phyloP scores from a whole-genome alignment of 2,113 vertebrate genomes.

The Promerops cafer region DNA sequence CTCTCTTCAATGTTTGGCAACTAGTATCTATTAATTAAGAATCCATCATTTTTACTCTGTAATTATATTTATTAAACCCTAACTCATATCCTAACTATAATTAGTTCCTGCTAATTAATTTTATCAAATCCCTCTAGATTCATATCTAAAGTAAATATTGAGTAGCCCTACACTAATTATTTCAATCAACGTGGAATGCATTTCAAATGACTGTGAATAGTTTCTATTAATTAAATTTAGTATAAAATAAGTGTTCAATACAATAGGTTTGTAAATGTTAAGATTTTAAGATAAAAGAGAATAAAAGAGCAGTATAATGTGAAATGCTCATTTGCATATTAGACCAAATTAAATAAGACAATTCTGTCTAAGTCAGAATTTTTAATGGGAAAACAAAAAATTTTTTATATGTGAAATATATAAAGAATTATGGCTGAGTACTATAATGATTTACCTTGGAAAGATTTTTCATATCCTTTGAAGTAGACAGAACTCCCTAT shows the following conservation, averaged over 20 bases:
- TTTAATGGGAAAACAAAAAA: neutral
- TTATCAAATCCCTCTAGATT: constrained; percentile 80
- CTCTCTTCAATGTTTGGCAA: constrained; percentile 71
- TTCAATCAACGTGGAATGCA: constrained; percentile 75
- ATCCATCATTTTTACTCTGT: constrained; percentile 72
- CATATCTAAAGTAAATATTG: constrained; percentile 83
- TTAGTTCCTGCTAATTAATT: constrained; percentile 82
- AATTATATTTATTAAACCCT: constrained; percentile 82
- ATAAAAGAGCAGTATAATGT: neutral
- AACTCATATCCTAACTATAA: constrained; percentile 81
- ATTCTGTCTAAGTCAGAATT: neutral
- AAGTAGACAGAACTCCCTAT: neutral
- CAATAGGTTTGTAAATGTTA: constrained; percentile 65
- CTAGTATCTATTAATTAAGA: constrained; percentile 79
- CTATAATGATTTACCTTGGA: neutral
- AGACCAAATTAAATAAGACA: neutral
- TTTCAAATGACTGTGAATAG: constrained; percentile 73
- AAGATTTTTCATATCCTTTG: neutral
- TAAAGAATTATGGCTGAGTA: neutral
- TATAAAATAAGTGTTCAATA: constrained; percentile 69
- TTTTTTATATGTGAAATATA: neutral
- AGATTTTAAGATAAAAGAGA: constrained; percentile 10
- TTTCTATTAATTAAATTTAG: constrained; percentile 72
- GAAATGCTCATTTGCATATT: neutral
- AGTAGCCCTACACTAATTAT: constrained; percentile 81